Conservation (phyloP, 2,888 invertebrate species). For the Acronicta psi region DNA sequence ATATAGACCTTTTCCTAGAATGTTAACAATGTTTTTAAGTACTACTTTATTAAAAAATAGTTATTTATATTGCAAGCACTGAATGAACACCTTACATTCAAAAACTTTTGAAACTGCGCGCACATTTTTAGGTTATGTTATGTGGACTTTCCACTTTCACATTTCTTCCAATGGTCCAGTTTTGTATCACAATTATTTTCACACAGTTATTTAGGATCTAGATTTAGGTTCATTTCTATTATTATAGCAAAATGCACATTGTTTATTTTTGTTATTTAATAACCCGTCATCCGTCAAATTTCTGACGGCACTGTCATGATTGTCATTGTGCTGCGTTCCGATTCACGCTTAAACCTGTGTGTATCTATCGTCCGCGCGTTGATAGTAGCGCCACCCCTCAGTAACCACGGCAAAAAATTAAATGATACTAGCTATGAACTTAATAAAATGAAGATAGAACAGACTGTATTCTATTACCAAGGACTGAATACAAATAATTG, state of each 20-base stretch:
- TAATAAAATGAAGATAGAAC: no score
- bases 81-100: neutral
- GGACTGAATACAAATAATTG: no score
- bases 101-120: slow-evolving; percentile 37
- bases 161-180: neutral
- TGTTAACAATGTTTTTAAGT: no score
- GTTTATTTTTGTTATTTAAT: slow-evolving; percentile 49
- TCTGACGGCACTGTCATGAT: slow-evolving; percentile 36
- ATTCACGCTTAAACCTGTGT: no score
- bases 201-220: neutral
- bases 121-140: slow-evolving; percentile 53
- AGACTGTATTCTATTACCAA: no score
- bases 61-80: neutral
- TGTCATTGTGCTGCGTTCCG: slow-evolving; percentile 41
- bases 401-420: no score
- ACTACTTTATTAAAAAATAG: neutral
- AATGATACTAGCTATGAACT: no score
- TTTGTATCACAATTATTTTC: neutral
- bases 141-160: slow-evolving; percentile 18
- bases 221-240: neutral
- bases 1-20: neutral
- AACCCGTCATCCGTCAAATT: slow-evolving; percentile 50
- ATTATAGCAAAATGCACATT: slow-evolving; percentile 12
- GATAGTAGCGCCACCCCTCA: no score
- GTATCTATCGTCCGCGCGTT: no score